Base-by-base conservation (phyloP, 1,140 invertebrate species). In the Apolygus lucorum region DNA sequence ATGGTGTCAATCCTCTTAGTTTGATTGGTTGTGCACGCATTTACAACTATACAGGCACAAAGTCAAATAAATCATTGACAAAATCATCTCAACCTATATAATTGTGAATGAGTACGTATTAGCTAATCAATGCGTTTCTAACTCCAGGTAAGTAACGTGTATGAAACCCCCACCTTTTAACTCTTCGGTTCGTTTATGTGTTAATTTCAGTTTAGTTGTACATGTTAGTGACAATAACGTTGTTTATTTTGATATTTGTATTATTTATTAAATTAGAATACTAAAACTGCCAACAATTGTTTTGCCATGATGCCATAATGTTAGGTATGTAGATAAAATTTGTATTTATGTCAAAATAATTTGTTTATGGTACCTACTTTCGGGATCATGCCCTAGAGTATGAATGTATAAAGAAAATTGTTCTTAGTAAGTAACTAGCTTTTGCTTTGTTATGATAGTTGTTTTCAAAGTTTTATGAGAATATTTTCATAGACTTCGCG, bases 141-240 rank as follows among this genome's bases (percentile, higher is more conserved):
- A n/a, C n/a, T n/a, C n/a, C n/a, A n/a, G n/a, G n/a, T n/a, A n/a
- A n/a, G n/a, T n/a, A n/a, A n/a, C n/a, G n/a, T n/a, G n/a, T n/a
- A n/a, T n/a, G n/a, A n/a, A n/a, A n/a, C n/a, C n/a, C n/a, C n/a
- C n/a, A n/a, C n/a, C n/a, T n/a, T n/a, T n/a, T n/a, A n/a, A n/a
- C n/a, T n/a, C n/a, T n/a, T n/a, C n/a, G n/a, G n/a, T n/a, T n/a
- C n/a, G n/a, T n/a, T n/a, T n/a, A n/a, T n/a, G n/a, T n/a, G n/a
- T n/a, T n/a, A n/a, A 52, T 52, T 24, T 64, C 21, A 21, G 24
- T 27, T 66, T 67, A 67, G 49, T 67, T 62, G 27, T 42, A 67
- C 28, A 59, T 64, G 52, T 67, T 70, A 70, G 69, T 67, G 69
- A 70, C 69, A 70, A 70, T 70, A 70, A 70, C 22, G 1, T 34